These are phyloP conservation scores for Zeuzera pyrina DNA, from an alignment of 2,888 invertebrate genomes.

Conservation along the genomic window DNA sequence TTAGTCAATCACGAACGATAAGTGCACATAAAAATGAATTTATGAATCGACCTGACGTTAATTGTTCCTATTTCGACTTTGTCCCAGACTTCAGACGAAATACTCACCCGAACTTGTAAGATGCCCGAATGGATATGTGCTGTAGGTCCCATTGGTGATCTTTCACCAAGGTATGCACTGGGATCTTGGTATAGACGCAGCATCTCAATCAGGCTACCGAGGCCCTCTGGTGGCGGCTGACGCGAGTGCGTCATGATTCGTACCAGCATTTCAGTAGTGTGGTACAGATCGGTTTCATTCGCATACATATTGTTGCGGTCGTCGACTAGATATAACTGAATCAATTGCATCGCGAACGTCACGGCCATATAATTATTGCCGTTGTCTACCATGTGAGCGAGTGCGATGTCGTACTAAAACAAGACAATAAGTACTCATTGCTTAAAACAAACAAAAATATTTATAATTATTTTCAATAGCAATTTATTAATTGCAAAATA, in stretches of 20 bases:
- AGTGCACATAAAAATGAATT: no score
- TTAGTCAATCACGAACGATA: no score
- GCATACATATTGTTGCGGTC: slow-evolving; percentile 84
- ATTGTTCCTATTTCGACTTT: slow-evolving; percentile 85
- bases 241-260: slow-evolving; percentile 83
- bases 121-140: slow-evolving; percentile 96
- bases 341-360: slow-evolving; percentile 91
- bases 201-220: slow-evolving; percentile 86
- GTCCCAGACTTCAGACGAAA: no score
- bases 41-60: slow-evolving; percentile 83
- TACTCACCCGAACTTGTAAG: slow-evolving; percentile 82
- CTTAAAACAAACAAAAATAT: no score
- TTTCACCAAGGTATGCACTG: slow-evolving; percentile 78
- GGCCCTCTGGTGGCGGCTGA: slow-evolving; percentile 87
- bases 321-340: slow-evolving; percentile 88
- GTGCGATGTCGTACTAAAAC: slow-evolving; percentile 82
- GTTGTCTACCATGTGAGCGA: slow-evolving; percentile 90
- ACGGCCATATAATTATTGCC: slow-evolving; percentile 87
- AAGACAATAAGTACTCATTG: slow-evolving; percentile 1
- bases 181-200: slow-evolving; percentile 83
- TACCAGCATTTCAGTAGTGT: slow-evolving; percentile 88
- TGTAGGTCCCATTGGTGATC: slow-evolving; percentile 84
- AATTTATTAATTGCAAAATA: background rate
- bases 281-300: slow-evolving; percentile 87
- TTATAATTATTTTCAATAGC: no score